Evolutionary conservation across 2,797 vertebrate genomes (phyloP).

Genomic region (Esox masquinongy): DNA sequence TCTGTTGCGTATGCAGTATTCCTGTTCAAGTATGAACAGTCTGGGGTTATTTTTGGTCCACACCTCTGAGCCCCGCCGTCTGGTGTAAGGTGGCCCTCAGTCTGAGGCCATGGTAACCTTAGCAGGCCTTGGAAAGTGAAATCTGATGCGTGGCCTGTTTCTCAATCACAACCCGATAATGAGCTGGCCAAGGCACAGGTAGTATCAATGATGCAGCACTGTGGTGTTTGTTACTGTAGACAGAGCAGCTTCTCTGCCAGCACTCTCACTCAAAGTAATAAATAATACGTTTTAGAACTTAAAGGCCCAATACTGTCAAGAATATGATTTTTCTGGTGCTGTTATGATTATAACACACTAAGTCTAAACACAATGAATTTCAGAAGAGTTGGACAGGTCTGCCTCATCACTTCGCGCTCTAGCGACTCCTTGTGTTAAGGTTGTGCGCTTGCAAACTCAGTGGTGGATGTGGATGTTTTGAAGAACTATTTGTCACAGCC

Average conservation of each 20-base stretch:
- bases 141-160: conserved; percentile 67
- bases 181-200: conserved; percentile 64
- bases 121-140: conserved; percentile 83
- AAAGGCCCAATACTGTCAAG: too few relatives aligned
- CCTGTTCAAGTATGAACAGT: conserved; percentile 26
- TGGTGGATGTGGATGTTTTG: too few relatives aligned
- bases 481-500: too few relatives aligned
- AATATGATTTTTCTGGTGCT: too few relatives aligned
- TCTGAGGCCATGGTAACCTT: conserved; percentile 78
- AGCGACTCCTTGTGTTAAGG: too few relatives aligned
- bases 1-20: conserved; percentile 10
- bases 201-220: conserved; percentile 76
- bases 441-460: too few relatives aligned
- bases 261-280: not conserved
- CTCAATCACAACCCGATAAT: conserved; percentile 81
- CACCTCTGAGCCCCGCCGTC: not conserved
- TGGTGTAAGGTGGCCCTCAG: conserved; percentile 73
- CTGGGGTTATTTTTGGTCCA: conserved; percentile 61
- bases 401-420: too few relatives aligned
- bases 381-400: too few relatives aligned
- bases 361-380: too few relatives aligned
- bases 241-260: conserved; percentile 29
- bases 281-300: too few relatives aligned
- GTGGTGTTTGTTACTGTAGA: conserved; percentile 69
- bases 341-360: too few relatives aligned